Percentiles rank a stretch among this genome's conserved stretches.
Conservation (phyloP, 2,113 vertebrate genomes). For the Columba janthina region DNA sequence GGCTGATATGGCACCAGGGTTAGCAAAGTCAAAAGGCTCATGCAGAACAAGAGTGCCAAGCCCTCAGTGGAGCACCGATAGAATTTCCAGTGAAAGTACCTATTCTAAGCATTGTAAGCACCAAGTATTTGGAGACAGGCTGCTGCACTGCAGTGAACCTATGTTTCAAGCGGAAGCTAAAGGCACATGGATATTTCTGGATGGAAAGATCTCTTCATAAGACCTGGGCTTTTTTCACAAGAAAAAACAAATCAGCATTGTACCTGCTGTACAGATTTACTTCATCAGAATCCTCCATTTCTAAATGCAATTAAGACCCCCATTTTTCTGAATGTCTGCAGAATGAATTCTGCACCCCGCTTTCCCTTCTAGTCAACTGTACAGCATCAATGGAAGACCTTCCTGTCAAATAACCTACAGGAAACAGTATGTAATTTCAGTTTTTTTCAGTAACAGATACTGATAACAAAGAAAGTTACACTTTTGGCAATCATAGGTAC, state of each 20-base stretch:
- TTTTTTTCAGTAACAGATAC: not conserved
- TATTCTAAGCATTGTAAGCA: not conserved
- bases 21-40: not conserved
- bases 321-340: not conserved
- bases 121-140: rapidly evolving
- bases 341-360: not conserved
- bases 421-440: not conserved
- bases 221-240: not conserved
- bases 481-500: not conserved
- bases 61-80: not conserved
- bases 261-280: not conserved
- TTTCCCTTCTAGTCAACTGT: not conserved
- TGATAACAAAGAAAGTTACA: not conserved
- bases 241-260: not conserved
- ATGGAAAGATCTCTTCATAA: not conserved
- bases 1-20: not conserved
- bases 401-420: not conserved
- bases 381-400: not conserved
- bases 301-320: not conserved
- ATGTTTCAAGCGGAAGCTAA: not conserved
- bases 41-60: not conserved
- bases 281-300: not conserved
- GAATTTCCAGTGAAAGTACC: not conserved
- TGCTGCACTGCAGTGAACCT: not conserved
- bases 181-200: not conserved